Percentiles rank a stretch among this genome's conserved stretches.
Conservation (phyloP, 2,113 vertebrate species). For the Triplophysa siluroides region DNA sequence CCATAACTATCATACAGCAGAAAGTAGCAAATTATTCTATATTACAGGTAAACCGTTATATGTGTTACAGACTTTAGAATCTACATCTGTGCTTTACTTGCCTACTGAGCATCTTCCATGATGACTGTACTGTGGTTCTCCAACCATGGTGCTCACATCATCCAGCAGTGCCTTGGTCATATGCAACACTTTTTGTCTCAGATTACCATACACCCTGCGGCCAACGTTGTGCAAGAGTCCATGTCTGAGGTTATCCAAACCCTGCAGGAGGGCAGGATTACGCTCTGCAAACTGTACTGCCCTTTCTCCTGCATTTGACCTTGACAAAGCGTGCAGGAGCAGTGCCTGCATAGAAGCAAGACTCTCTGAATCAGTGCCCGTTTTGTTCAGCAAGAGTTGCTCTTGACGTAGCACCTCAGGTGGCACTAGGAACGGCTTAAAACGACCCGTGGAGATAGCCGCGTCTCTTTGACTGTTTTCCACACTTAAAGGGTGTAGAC, state of each 20-base stretch:
- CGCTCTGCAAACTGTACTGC: conserved; percentile 60
- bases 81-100: conserved; percentile 65
- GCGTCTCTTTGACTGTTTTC: conserved; percentile 55
- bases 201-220: conserved; percentile 79
- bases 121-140: conserved; percentile 70
- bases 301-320: conserved; percentile 67
- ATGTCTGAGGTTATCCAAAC: conserved; percentile 73
- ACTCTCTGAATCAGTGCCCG: conserved; percentile 53
- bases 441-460: conserved; percentile 59
- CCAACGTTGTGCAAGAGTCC: conserved; percentile 81
- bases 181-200: conserved; percentile 80
- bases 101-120: conserved; percentile 80
- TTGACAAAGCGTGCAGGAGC: conserved; percentile 77
- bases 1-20: not conserved
- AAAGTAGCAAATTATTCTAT: not conserved
- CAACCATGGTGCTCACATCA: conserved; percentile 80
- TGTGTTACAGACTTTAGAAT: too few species aligned
- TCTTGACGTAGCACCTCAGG: conserved; percentile 65
- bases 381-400: conserved; percentile 57
- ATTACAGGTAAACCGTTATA: not conserved
- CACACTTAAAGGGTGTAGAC: conserved; percentile 72
- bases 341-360: conserved; percentile 67
- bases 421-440: conserved; percentile 74
- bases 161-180: conserved; percentile 81
- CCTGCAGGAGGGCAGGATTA: conserved; percentile 76